Percentiles rank a stretch among this genome's conserved stretches.
Evolutionary conservation across 2,113 vertebrate species (phyloP).

Genomic region (Gracilinanus agilis): DNA sequence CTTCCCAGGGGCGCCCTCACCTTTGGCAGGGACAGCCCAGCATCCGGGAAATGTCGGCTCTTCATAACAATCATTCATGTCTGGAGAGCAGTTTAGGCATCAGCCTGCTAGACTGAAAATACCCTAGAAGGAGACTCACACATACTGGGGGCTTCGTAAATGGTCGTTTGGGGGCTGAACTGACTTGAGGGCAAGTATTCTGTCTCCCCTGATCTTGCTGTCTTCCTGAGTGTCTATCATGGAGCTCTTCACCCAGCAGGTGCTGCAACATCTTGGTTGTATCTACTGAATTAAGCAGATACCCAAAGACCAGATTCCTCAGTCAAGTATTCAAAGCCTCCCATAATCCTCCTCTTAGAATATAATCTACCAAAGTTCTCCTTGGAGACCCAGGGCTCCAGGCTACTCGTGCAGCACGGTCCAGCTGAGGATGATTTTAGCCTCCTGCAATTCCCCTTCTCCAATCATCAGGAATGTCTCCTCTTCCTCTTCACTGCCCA

Average conservation of each 20-base stretch:
- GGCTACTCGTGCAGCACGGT: background rate
- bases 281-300: background rate
- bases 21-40: background rate
- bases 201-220: background rate
- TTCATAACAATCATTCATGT: background rate
- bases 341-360: background rate
- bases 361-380: background rate
- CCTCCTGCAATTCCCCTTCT: background rate
- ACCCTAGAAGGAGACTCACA: background rate
- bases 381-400: background rate
- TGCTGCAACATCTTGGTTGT: background rate
- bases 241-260: background rate
- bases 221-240: background rate
- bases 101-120: background rate
- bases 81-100: background rate
- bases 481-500: background rate
- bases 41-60: background rate
- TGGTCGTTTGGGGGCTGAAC: background rate
- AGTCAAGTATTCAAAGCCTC: background rate
- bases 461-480: background rate
- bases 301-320: background rate
- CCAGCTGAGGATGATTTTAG: background rate
- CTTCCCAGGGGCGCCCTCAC: background rate
- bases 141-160: background rate
- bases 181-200: background rate